Conservation (phyloP, 2,888 invertebrate species). For the Pseudococcus jackbeardsleyi region DNA sequence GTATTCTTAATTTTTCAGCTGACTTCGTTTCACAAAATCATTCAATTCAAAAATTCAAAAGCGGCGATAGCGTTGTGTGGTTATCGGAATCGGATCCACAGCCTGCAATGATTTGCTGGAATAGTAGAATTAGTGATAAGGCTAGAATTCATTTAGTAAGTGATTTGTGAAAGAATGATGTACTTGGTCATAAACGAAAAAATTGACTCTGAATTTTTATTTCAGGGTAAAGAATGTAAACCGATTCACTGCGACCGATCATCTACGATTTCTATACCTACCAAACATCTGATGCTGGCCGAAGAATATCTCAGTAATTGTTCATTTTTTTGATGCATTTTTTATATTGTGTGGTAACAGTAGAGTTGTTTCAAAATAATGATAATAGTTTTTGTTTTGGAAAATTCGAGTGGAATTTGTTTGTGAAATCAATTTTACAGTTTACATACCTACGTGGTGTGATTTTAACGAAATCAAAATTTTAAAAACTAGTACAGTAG, state of each 20-base stretch:
- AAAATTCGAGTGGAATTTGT: too few relatives aligned
- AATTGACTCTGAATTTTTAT: background rate
- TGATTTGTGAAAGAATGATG: slow-evolving; percentile 8
- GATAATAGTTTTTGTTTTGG: too few relatives aligned
- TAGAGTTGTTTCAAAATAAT: too few relatives aligned
- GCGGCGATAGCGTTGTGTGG: slow-evolving; percentile 68
- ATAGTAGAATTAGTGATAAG: slow-evolving; percentile 65
- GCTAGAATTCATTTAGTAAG: slow-evolving; percentile 68
- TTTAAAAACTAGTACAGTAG: too few relatives aligned
- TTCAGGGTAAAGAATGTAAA: slow-evolving; percentile 51
- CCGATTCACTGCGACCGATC: background rate
- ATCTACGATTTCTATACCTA: background rate
- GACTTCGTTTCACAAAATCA: slow-evolving; percentile 3
- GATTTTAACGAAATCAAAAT: too few relatives aligned
- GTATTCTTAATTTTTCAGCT: background rate
- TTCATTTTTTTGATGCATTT: background rate
- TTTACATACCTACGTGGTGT: too few relatives aligned
- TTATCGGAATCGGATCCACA: slow-evolving; percentile 67
- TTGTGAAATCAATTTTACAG: too few relatives aligned
- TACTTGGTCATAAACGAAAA: background rate
- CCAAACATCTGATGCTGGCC: slow-evolving; percentile 30
- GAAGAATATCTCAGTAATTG: slow-evolving; percentile 45
- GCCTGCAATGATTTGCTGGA: slow-evolving; percentile 66
- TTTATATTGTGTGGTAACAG: too few relatives aligned
- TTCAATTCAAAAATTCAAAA: background rate